phyloP scores from a whole-genome alignment of 2,113 vertebrate genomes.

The Falco punctatus region DNA sequence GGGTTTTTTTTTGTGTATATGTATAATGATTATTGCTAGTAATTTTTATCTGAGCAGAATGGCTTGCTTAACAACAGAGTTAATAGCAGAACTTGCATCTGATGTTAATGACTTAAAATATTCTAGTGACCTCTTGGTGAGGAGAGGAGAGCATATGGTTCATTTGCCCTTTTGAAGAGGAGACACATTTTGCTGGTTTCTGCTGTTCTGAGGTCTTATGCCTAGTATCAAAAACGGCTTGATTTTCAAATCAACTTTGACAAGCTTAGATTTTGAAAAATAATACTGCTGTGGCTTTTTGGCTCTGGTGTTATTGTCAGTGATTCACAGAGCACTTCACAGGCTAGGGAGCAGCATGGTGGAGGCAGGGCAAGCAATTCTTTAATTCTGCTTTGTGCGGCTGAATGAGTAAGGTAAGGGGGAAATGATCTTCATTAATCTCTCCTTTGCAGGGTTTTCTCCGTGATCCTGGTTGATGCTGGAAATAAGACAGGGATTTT shows the following conservation, averaged over 20 bases:
- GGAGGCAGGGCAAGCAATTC: background rate
- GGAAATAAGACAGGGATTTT: background rate
- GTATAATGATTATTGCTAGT: background rate
- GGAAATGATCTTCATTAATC: background rate
- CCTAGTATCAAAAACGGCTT: background rate
- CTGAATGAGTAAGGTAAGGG: background rate
- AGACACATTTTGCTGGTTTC: background rate
- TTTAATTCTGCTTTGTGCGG: background rate
- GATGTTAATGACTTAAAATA: background rate
- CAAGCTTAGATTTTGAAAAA: conserved; percentile 28
- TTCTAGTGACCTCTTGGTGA: background rate
- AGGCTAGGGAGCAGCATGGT: background rate
- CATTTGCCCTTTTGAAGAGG: background rate
- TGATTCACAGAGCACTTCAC: background rate
- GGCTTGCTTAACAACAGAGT: background rate
- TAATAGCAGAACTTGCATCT: background rate
- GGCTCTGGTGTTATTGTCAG: background rate
- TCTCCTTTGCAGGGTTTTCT: background rate
- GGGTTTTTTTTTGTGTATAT: background rate
- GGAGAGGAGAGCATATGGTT: background rate
- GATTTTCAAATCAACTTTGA: conserved; percentile 33
- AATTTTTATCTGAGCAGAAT: background rate
- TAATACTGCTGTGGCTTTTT: background rate
- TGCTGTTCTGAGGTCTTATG: background rate
- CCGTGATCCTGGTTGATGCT: background rate